Conservation (phyloP, 2,888 invertebrate genomes). For the Sipha maydis region DNA sequence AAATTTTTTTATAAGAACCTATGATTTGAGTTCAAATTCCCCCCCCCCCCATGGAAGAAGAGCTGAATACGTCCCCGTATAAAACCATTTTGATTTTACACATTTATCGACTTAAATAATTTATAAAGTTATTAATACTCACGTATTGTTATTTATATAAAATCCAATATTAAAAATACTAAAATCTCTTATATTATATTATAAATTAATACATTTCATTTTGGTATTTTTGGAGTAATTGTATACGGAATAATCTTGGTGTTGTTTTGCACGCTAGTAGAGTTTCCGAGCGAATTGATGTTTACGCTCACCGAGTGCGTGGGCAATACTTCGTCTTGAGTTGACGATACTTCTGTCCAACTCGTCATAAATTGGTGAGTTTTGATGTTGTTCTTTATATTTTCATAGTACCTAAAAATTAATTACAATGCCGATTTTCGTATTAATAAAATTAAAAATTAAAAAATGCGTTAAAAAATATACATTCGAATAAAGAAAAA, state of each 20-base stretch:
- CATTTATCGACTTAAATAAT: background rate
- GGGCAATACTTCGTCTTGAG: slow-evolving; percentile 36
- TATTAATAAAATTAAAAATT: background rate
- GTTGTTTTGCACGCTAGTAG: slow-evolving; percentile 15
- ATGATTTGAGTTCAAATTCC: too few species aligned
- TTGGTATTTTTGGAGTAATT: background rate
- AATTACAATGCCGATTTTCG: background rate
- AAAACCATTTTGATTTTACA: slow-evolving; percentile 30
- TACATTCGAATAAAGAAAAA: too few species aligned
- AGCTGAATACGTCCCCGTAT: too few species aligned
- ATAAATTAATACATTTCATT: background rate
- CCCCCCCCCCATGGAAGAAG: too few species aligned
- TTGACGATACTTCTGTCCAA: slow-evolving; percentile 54
- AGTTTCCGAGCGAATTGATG: slow-evolving; percentile 11
- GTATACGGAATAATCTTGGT: background rate
- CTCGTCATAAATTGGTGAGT: slow-evolving; percentile 50
- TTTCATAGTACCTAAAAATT: slow-evolving; percentile 40
- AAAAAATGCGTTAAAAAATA: background rate
- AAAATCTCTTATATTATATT: background rate
- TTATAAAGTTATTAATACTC: slow-evolving; percentile 9
- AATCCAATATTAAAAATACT: slow-evolving; percentile 13
- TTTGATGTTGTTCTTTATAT: slow-evolving; percentile 46
- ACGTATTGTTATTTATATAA: slow-evolving; percentile 15
- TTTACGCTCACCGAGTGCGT: slow-evolving; percentile 44
- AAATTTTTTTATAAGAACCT: too few species aligned